phyloP scores from a whole-genome alignment of 2,888 invertebrate genomes.

The Invenusta paracnida region DNA sequence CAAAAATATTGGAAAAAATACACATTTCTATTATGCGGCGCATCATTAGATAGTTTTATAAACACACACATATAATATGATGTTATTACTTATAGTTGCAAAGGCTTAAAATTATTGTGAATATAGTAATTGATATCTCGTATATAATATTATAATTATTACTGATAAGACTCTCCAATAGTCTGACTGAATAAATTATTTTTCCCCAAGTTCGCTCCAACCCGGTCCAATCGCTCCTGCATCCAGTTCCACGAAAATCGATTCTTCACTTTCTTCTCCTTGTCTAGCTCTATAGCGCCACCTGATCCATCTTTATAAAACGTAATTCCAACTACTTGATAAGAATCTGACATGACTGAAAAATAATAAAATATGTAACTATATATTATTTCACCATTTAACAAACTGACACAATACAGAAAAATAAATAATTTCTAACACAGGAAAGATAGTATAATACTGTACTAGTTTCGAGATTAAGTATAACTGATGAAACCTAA shows the following conservation, averaged over 20 bases:
- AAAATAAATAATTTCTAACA: neutral
- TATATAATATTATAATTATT: neutral
- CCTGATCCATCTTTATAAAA: neutral
- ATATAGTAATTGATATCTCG: neutral
- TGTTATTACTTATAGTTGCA: neutral
- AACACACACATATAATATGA: neutral
- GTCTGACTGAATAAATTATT: neutral
- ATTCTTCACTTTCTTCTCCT: neutral
- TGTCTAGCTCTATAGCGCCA: neutral
- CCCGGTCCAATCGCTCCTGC: neutral
- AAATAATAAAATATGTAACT: neutral
- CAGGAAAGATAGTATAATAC: neutral
- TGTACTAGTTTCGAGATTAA: neutral
- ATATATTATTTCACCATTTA: neutral
- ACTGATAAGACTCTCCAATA: neutral
- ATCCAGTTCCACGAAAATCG: neutral
- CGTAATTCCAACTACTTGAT: neutral
- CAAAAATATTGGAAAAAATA: neutral
- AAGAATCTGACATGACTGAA: neutral
- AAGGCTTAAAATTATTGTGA: neutral
- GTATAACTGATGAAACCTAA: neutral
- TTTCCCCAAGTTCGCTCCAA: neutral
- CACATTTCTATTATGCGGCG: neutral
- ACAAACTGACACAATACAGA: neutral
- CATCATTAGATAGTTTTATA: neutral